Evolutionary conservation across 2,113 vertebrate genomes (phyloP).

Genomic region (Sclerurus mexicanus): DNA sequence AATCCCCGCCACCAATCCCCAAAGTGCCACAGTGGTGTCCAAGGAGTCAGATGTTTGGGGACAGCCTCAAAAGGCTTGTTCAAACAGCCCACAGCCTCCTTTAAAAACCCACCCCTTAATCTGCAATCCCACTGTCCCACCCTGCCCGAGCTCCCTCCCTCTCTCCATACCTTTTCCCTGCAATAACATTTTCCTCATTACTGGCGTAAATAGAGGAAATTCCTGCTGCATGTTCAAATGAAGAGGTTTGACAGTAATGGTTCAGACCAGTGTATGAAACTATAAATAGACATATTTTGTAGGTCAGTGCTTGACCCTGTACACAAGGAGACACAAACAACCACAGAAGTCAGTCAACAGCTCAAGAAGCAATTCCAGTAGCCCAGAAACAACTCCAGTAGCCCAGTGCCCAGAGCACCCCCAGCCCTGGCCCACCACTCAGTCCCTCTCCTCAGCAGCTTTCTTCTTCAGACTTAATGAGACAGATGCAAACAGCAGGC

Average conservation of each 20-base stretch:
- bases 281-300: background rate
- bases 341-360: background rate
- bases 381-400: background rate
- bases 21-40: background rate
- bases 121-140: background rate
- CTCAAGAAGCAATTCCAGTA: background rate
- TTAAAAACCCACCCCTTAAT: background rate
- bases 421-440: background rate
- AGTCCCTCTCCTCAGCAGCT: background rate
- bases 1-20: background rate
- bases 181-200: background rate
- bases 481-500: conserved; percentile 59
- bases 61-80: background rate
- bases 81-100: background rate
- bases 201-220: background rate
- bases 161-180: background rate
- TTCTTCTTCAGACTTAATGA: conserved; percentile 55
- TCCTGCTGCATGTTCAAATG: background rate
- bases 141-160: background rate
- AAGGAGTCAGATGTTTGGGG: background rate
- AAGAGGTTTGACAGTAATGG: background rate
- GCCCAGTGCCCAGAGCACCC: background rate
- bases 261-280: background rate
- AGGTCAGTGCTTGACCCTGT: background rate
- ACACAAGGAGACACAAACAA: background rate